Evolutionary conservation across 2,888 invertebrate species (phyloP), one percentile per base, ranked within the genome.

Genomic region (Cephus pygmeus): DNA sequence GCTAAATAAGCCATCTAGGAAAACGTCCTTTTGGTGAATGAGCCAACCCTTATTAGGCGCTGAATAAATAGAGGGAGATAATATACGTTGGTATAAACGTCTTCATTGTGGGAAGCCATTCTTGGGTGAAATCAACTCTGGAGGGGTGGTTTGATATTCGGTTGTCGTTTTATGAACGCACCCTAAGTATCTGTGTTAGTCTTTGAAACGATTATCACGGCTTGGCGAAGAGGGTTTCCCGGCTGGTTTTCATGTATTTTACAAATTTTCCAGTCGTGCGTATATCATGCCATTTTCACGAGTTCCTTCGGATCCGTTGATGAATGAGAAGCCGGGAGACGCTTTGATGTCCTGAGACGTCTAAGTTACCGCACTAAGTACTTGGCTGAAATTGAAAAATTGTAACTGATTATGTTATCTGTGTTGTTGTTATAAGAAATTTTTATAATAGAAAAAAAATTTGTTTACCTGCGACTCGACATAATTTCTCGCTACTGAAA

Each of bases 1-100:
- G 76, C 79, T 81, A 80, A 81, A 81, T 81, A 79, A 80, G 77
- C 81, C 78, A 15, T 33, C 73, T 73, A 71, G 69, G 75, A 40
- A 71, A 34, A 71, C 34, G 71, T 71, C 31, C 33, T 74, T 35
- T 68, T 35, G 34, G 71, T 3, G 71, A 34, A 34, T 71, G 71
- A 71, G 31, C 31, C 12, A 33, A 34, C 33, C 71, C 33, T 71
- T 71, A 71, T 71, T 71, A 71, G 15, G 71, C 12, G 71, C 33
- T 71, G 71, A 11, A 71, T 71, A 71, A 71, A 71, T 34, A 71
- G 71, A 31, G 33, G 34, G 71, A 34, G 34, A 71, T 71, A 33
- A 71, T 71, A 71, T 23, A 33, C 31, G 71, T 23, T 9, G 56
- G 23, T 56, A 56, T 40, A 40, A 15, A 40, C 40, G 40, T 40